These are phyloP conservation scores for Dasypogon diadema DNA, from an alignment of 2,888 invertebrate species.

Conservation along the genomic window DNA sequence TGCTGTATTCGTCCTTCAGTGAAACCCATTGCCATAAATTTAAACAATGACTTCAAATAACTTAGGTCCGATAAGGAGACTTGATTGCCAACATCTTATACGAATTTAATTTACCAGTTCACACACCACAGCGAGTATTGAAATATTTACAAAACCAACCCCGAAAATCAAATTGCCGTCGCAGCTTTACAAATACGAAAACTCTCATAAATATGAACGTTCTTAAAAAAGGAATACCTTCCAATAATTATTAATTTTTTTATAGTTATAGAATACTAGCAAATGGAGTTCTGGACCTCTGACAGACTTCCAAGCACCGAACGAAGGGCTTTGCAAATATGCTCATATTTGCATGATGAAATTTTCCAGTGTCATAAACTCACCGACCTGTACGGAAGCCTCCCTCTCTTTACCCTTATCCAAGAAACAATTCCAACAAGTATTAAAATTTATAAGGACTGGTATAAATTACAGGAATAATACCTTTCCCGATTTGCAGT, in stretches of 20 bases:
- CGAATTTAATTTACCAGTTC: conserved; percentile 14
- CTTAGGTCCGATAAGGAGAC: conserved; percentile 32
- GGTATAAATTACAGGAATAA: conserved; percentile 55
- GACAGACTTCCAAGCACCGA: conserved; percentile 14
- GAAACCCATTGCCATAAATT: conserved; percentile 40
- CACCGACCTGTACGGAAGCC: conserved; percentile 21
- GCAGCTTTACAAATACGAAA: too few relatives aligned
- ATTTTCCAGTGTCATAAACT: conserved; percentile 27
- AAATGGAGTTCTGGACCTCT: too few relatives aligned
- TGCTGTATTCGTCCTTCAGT: conserved; percentile 36
- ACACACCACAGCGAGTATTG: conserved; percentile 2
- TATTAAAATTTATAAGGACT: conserved; percentile 56
- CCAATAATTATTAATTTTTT: too few relatives aligned
- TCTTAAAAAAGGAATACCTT: too few relatives aligned
- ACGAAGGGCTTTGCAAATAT: conserved; percentile 14
- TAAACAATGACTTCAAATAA: conserved; percentile 49
- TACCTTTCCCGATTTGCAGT: conserved; percentile 50
- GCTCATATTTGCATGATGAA: conserved; percentile 45
- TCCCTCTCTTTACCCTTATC: background rate
- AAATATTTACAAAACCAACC: conserved; percentile 13
- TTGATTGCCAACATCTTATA: conserved; percentile 10
- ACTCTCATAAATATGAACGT: too few relatives aligned
- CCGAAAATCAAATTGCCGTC: background rate
- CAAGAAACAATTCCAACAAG: conserved; percentile 50
- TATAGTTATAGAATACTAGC: too few relatives aligned